Evolutionary conservation across 2,113 vertebrate species (phyloP).

Genomic region (Takifugu bimaculatus): DNA sequence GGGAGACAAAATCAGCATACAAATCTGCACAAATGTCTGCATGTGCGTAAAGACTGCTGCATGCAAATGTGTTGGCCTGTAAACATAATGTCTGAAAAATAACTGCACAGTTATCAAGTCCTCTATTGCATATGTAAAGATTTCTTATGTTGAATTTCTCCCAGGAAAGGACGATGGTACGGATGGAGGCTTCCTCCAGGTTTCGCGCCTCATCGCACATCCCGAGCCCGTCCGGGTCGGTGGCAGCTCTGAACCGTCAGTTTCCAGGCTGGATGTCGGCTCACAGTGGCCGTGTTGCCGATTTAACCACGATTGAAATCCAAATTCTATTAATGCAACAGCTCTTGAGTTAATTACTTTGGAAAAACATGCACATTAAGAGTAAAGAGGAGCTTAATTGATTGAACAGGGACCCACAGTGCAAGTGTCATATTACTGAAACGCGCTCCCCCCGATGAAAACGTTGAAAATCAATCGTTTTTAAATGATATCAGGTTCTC

Average conservation of each 20-base stretch:
- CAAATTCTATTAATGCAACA: slow-evolving; percentile 37
- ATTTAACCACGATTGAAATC: slow-evolving; percentile 28
- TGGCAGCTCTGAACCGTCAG: slow-evolving; percentile 3
- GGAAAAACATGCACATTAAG: slow-evolving; percentile 11
- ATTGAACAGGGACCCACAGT: slow-evolving; percentile 31
- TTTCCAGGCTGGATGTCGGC: slow-evolving; percentile 13
- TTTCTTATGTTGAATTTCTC: no score
- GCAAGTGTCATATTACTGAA: slow-evolving; percentile 68
- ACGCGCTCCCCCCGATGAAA: slow-evolving; percentile 71
- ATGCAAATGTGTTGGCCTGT: no score
- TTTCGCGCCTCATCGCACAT: no score
- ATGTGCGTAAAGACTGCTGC: no score
- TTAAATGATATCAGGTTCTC: slow-evolving; percentile 46
- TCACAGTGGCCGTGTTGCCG: slow-evolving; percentile 4
- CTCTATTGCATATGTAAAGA: no score
- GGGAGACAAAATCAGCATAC: no score
- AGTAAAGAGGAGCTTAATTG: slow-evolving; percentile 27
- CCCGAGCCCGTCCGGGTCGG: no score
- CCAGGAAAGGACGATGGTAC: no score
- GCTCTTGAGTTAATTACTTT: slow-evolving; percentile 25
- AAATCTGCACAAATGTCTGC: no score
- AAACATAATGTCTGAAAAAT: no score
- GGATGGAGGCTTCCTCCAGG: no score
- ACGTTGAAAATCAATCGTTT: slow-evolving; percentile 70
- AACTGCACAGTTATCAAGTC: no score